Base-by-base conservation (phyloP, 2,113 vertebrate species). In the Mustela lutreola region DNA sequence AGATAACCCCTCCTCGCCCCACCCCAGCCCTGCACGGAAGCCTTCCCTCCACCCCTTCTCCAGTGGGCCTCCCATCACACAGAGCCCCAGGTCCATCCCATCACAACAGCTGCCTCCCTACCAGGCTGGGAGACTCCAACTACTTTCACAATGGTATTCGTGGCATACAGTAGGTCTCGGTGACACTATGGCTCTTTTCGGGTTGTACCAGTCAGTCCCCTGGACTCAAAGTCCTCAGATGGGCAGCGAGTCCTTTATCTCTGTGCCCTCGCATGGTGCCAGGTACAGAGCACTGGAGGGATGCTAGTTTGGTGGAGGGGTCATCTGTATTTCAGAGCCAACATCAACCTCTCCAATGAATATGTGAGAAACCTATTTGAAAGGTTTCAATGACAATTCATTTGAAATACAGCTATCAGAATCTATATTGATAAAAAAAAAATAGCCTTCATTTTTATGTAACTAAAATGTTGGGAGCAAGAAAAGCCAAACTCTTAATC, bases 81-180 rank as follows among this genome's bases (percentile, higher is more conserved):
- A 0, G 53, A 36, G n/a, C 33, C 39, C 19, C n/a, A 70, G 18
- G 48, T 7, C 16, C 4, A 14, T 0, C 3, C 50, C 0, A 10
- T 21, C 22, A 7, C 36, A 24, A 14, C 50, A 79, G 56, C 45
- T 50, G 50, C 42, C 33, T 42, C 24, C 5, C 16, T 14, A 11
- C 56, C 36, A 9, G 48, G 26, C 73, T 5, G 0, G 1, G 11
- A 7, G 7, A 0, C 12, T 10, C 9, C 33, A 28, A 4, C 48
- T 48, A 33, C 3, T 33, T 21, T 33, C 60, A 45, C 6, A 0
- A 7, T 22, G 11, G 11, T 18, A 1, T 14, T 56, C 56, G 39
- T 33, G 7, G 48, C 58, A 28, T 50, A 26, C 19, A 36, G 56
- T 14, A 36, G 73, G 65, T 62, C 85, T 73, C 18, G 10, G 36